These are phyloP conservation scores for Catostylus mosaicus DNA, from an alignment of 30 jellyfish, hydroid and myxozoan genomes.

Conservation along the genomic window DNA sequence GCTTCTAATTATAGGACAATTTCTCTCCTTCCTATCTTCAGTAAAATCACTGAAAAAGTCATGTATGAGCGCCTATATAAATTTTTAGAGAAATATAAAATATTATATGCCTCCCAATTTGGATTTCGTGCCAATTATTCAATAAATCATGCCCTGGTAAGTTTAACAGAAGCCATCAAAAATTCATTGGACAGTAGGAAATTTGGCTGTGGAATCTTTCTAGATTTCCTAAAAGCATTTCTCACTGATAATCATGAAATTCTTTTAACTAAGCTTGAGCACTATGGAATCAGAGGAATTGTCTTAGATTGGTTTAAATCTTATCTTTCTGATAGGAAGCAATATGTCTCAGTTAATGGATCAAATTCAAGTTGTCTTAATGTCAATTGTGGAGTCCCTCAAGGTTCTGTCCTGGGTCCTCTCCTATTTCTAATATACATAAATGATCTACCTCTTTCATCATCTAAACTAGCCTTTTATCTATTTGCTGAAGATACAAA, in stretches of 20 bases:
- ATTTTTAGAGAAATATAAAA: slow-evolving; percentile 7
- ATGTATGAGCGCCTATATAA: slow-evolving; percentile 48
- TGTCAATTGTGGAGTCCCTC: slow-evolving; percentile 69
- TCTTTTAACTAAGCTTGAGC: slow-evolving; percentile 39
- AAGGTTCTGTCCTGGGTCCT: slow-evolving; percentile 54
- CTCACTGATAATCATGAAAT: slow-evolving; percentile 61
- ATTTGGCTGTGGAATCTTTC: slow-evolving; percentile 57
- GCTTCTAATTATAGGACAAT: slow-evolving; percentile 70
- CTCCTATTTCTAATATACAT: no score
- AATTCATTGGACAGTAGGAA: slow-evolving; percentile 50
- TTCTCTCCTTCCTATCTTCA: slow-evolving; percentile 56
- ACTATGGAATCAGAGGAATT: slow-evolving; percentile 62
- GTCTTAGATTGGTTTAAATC: slow-evolving; percentile 63
- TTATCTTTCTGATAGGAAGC: slow-evolving; percentile 63
- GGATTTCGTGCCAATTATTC: slow-evolving; percentile 59
- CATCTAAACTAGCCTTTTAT: no score
- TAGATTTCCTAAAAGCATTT: slow-evolving; percentile 56
- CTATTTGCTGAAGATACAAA: no score
- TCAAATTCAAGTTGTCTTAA: slow-evolving; percentile 21
- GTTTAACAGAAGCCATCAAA: slow-evolving; percentile 61
- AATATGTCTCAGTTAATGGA: slow-evolving; percentile 52
- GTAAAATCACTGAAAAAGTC: slow-evolving; percentile 59
- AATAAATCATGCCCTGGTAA: slow-evolving; percentile 52
- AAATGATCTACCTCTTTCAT: background rate
- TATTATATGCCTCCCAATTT: slow-evolving; percentile 48